Conservation (phyloP, 1,140 invertebrate genomes). For the Zeugodacus cucurbitae region DNA sequence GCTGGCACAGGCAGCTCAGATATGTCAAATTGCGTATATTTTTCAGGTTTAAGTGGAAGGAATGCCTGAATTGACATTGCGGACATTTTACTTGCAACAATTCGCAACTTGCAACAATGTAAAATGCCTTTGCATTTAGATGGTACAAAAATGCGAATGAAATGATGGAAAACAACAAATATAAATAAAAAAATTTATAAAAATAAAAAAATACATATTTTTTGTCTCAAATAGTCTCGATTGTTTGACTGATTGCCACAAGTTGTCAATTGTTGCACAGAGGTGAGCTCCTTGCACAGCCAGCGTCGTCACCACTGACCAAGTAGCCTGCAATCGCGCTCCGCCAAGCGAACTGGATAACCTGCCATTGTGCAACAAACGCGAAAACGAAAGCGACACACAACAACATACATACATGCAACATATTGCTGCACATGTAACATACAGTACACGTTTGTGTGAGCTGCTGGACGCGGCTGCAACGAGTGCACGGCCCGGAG, state of each 20-base stretch:
- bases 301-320: background rate
- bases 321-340: background rate
- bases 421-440: background rate
- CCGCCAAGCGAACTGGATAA: background rate
- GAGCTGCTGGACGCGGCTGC: background rate
- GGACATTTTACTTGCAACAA: background rate
- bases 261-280: no score
- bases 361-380: background rate
- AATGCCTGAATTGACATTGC: slow-evolving; percentile 25
- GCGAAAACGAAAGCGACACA: background rate
- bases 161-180: background rate
- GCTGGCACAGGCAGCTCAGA: background rate
- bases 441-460: background rate
- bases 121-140: background rate
- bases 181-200: background rate
- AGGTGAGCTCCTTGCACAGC: no score
- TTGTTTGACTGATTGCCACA: background rate
- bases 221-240: background rate
- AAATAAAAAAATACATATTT: background rate
- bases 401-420: background rate
- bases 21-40: slow-evolving; percentile 31
- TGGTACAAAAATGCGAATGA: background rate
- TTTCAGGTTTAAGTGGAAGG: background rate
- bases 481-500: background rate
- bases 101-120: background rate